These are phyloP conservation scores for Halyomorpha halys DNA, from an alignment of 1,140 invertebrate species.

Conservation along the genomic window DNA sequence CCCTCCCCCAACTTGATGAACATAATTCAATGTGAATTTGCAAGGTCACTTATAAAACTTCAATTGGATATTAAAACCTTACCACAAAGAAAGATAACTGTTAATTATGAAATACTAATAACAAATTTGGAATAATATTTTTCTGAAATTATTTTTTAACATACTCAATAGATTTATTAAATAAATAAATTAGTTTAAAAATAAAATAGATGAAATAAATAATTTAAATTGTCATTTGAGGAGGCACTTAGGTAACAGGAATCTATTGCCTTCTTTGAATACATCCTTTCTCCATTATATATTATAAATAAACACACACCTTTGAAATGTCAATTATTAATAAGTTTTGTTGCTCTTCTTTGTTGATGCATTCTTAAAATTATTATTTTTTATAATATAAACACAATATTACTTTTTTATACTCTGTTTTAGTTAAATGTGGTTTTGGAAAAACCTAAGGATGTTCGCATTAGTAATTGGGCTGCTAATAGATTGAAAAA, in stretches of 20 bases:
- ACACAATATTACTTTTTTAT: not conserved
- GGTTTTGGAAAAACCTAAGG: constrained; percentile 44
- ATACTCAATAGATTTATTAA: too few species aligned
- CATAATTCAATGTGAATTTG: too few species aligned
- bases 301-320: constrained; percentile 17
- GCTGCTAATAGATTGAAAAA: constrained; percentile 43
- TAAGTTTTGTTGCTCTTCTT: constrained; percentile 16
- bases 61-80: too few species aligned
- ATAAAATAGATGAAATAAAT: not conserved
- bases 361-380: too few species aligned
- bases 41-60: too few species aligned
- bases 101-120: too few species aligned
- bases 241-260: not conserved
- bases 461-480: constrained; percentile 52
- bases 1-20: too few species aligned
- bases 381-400: too few species aligned
- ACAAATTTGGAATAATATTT: too few species aligned
- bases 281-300: not conserved
- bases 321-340: constrained; percentile 10
- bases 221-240: not conserved
- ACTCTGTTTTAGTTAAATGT: constrained; percentile 37
- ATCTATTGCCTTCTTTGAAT: not conserved
- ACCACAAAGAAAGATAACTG: too few species aligned
- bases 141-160: too few species aligned
- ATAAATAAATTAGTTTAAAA: too few species aligned